Base-by-base conservation (phyloP, 64 coral and sea anemone genomes). In the Stylophora pistillata region DNA sequence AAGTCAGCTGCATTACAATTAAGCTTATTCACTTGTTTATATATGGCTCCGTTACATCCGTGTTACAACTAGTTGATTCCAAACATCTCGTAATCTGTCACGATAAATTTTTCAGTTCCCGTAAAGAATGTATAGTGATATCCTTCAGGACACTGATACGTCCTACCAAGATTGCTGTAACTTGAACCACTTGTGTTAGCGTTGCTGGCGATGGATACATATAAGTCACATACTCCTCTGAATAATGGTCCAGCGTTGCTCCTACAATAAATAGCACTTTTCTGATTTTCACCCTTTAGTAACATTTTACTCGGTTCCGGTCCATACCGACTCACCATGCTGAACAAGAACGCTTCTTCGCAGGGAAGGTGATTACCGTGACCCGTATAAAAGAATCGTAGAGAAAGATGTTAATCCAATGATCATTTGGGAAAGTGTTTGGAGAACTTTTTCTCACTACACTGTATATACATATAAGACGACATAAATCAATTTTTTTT, bases 331-430 rank as follows among this genome's bases (percentile, higher is more conserved):
- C 54, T 89, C 9, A 54, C 72, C 21, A 88, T 9, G 21, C 55
- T 76, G 72, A 88, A 88, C 27, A 88, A 66, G 33, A 88, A 88
- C 15, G 86, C 86, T 11, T 75, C 33, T 30, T 30, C 31, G 29
- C 58, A 72, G 30, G 72, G 47, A 37, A 52, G 78, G 30, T 17
- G 32, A 5, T 37, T 13, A 25, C 7, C 29, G 15, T 15, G 31
- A 73, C 31, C 71, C 33, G 30, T 73, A 25, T 15, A 73, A 1
- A n/a, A 73, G 12, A 32, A 5, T 13, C 30, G 2, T 15, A 13
- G 5, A 32, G 20, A 41, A 73, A 73, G 15, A 64, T 17, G 61
- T 6, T 6, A 41, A 41, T 6, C 37, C 37, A 7, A 47, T 7
- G 37, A 47, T 47, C 37, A 47, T 37, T 74, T 15, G 32, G 30